Conservation (phyloP, 2,888 invertebrate genomes). For the Liopterus haemorrhoidalis region DNA sequence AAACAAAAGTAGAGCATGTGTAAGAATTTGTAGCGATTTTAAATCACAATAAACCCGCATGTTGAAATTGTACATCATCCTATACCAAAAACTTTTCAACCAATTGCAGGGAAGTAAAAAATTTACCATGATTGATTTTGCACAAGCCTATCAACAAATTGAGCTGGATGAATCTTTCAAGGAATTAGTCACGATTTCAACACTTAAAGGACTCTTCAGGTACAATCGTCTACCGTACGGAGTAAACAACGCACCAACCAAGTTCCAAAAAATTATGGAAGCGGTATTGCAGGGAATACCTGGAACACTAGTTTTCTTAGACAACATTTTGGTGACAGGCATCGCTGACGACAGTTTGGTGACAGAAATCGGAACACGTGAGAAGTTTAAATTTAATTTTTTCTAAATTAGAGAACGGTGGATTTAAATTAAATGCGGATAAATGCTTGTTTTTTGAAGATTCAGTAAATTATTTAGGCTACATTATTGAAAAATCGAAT, state of each 20-base stretch:
- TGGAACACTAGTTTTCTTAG: slow-evolving; percentile 28
- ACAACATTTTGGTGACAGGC: slow-evolving; percentile 29
- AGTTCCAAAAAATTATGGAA: slow-evolving; percentile 36
- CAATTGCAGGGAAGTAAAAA: slow-evolving; percentile 14
- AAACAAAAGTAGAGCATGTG: slow-evolving; percentile 7
- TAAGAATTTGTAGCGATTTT: not conserved
- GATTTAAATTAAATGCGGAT: slow-evolving; percentile 20
- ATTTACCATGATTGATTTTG: slow-evolving; percentile 23
- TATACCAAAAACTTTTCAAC: slow-evolving; percentile 18
- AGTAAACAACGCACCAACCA: slow-evolving; percentile 32
- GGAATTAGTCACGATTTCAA: slow-evolving; percentile 22
- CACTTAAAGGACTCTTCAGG: slow-evolving; percentile 25
- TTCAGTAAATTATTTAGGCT: slow-evolving; percentile 32
- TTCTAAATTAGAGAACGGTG: slow-evolving; percentile 15
- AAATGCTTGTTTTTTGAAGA: slow-evolving; percentile 34
- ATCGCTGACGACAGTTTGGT: slow-evolving; percentile 30
- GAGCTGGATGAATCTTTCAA: slow-evolving; percentile 18
- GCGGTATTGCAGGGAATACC: slow-evolving; percentile 29
- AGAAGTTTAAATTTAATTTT: too few species aligned
- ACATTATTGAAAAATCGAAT: slow-evolving; percentile 30
- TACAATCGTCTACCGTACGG: slow-evolving; percentile 23
- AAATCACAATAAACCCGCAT: too few species aligned
- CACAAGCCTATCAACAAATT: slow-evolving; percentile 20
- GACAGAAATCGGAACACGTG: too few species aligned
- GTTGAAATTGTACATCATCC: too few species aligned